Percentiles rank a stretch among this genome's conserved stretches.
phyloP scores from a whole-genome alignment of 2,113 vertebrate genomes.

The Muscicapa adusta region DNA sequence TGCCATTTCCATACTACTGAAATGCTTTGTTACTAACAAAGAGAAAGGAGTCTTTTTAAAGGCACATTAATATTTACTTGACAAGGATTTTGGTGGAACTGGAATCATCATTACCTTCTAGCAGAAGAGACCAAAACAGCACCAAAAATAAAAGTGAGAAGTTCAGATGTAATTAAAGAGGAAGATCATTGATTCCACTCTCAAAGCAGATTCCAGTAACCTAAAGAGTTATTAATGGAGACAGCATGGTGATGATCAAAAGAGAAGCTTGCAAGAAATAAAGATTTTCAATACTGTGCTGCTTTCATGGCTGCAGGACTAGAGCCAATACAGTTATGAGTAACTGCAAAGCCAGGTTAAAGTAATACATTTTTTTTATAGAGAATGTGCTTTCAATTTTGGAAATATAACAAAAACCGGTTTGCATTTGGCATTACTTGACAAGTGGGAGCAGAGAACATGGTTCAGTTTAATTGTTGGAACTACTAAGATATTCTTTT shows the following conservation, averaged over 20 bases:
- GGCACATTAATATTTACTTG: background rate
- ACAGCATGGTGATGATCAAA: background rate
- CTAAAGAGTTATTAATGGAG: background rate
- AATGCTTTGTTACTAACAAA: background rate
- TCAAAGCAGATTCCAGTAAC: background rate
- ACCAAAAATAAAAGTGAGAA: background rate
- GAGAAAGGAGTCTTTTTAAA: background rate
- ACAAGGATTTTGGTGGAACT: background rate
- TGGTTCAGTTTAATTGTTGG: background rate
- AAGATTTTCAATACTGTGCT: slow-evolving; percentile 23
- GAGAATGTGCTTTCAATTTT: background rate
- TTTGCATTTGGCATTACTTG: background rate
- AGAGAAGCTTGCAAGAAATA: background rate
- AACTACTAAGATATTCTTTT: background rate
- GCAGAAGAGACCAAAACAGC: background rate
- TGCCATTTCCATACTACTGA: background rate
- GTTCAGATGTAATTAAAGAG: background rate
- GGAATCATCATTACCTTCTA: background rate
- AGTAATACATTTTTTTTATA: background rate
- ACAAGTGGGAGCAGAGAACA: background rate
- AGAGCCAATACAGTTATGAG: background rate
- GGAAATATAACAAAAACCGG: background rate
- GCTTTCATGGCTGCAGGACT: background rate
- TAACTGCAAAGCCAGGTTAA: slow-evolving; percentile 5
- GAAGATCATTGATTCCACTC: background rate